A percentile compares a stretch with the other conserved stretches of the same genome.
Evolutionary conservation across 2,888 invertebrate species (phyloP).

Genomic region (Andrena minutula): DNA sequence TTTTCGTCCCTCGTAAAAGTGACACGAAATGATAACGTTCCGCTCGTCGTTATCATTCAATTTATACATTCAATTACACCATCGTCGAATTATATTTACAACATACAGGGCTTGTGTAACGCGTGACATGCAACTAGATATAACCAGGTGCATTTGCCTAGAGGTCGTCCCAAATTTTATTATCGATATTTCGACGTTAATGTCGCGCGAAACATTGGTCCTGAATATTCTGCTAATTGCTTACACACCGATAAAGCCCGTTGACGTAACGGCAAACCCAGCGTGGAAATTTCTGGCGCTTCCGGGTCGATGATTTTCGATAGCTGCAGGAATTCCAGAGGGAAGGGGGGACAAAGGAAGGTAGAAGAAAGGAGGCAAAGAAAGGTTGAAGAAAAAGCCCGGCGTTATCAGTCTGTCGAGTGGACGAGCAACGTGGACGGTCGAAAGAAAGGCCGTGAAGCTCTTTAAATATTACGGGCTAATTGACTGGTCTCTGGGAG

Average conservation of each 20-base stretch:
- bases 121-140: neutral
- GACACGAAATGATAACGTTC: neutral
- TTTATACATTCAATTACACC: neutral
- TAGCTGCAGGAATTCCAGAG: neutral
- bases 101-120: neutral
- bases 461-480: constrained; percentile 47
- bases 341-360: neutral
- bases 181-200: constrained; percentile 30
- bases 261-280: neutral
- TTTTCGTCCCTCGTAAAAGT: constrained; percentile 24
- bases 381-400: neutral
- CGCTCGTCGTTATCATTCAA: neutral
- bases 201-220: constrained; percentile 2
- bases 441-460: neutral
- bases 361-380: neutral
- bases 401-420: constrained; percentile 15
- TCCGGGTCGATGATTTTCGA: constrained; percentile 3
- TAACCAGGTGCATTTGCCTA: constrained; percentile 25
- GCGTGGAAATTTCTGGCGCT: neutral
- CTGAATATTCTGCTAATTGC: constrained; percentile 37
- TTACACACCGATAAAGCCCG: neutral
- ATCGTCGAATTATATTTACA: constrained; percentile 32
- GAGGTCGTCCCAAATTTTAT: constrained; percentile 24
- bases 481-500: constrained; percentile 38
- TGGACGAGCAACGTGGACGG: neutral